phyloP scores from a whole-genome alignment of 2,888 invertebrate genomes.

The Agonopterix subpropinquella region DNA sequence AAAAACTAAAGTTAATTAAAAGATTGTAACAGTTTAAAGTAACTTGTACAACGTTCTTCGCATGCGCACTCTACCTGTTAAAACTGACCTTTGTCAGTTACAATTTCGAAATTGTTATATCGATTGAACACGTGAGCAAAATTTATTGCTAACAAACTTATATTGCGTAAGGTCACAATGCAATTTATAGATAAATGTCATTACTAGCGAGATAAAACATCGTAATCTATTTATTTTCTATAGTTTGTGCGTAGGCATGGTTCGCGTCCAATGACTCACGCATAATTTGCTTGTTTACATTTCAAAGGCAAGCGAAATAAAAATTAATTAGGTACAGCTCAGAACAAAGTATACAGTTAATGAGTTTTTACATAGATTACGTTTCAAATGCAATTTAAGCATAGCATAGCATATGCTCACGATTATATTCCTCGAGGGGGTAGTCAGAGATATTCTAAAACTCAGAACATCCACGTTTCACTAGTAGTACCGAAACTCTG shows the following conservation, averaged over 20 bases:
- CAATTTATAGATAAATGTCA: conserved; percentile 54
- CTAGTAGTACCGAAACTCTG: no score
- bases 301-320: no score
- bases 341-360: no score
- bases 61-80: conserved; percentile 29
- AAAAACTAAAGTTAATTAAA: conserved; percentile 56
- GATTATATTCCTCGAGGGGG: no score
- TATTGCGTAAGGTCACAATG: conserved; percentile 45
- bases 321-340: no score
- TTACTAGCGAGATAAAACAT: conserved; percentile 39
- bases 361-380: no score
- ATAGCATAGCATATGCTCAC: no score
- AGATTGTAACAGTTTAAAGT: conserved; percentile 39
- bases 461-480: no score
- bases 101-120: conserved; percentile 51
- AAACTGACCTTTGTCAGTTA: conserved; percentile 46
- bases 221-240: conserved; percentile 25
- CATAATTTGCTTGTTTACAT: neutral
- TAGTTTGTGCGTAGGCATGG: conserved; percentile 12
- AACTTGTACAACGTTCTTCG: conserved; percentile 19
- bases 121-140: conserved; percentile 42
- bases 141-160: conserved; percentile 43
- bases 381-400: no score
- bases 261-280: conserved; percentile 9
- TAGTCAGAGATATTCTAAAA: no score